Percentiles rank a stretch among this genome's conserved stretches.
These are phyloP conservation scores for Sarcophaga caerulescens DNA, from an alignment of 2,888 invertebrate genomes.

Conservation along the genomic window DNA sequence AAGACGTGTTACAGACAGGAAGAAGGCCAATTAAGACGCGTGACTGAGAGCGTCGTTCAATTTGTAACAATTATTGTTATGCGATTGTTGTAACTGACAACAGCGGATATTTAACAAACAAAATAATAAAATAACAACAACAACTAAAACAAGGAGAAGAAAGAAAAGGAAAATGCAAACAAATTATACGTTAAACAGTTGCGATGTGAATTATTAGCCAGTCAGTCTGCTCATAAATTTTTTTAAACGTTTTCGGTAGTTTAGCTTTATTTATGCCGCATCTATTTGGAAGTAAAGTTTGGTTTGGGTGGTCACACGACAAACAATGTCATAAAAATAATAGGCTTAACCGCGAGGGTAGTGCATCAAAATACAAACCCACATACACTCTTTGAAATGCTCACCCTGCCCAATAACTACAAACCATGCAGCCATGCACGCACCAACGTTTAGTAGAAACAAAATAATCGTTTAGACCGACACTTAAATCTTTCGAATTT, in stretches of 20 bases:
- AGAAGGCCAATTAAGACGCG: constrained; percentile 76
- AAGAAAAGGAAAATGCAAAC: neutral
- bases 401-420: neutral
- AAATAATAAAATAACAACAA: constrained; percentile 8
- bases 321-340: constrained; percentile 70
- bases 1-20: constrained; percentile 53
- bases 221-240: constrained; percentile 21
- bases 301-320: constrained; percentile 67
- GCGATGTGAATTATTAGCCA: constrained; percentile 45
- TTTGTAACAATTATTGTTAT: constrained; percentile 81
- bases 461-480: constrained; percentile 29
- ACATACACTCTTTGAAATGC: neutral
- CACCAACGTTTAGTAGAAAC: constrained; percentile 59
- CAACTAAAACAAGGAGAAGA: neutral
- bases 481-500: neutral
- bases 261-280: constrained; percentile 15
- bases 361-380: constrained; percentile 33
- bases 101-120: constrained; percentile 58
- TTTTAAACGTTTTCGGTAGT: constrained; percentile 21
- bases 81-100: constrained; percentile 70
- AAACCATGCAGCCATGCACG: constrained; percentile 53
- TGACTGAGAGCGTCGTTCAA: constrained; percentile 80
- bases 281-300: neutral
- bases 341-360: constrained; percentile 69
- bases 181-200: constrained; percentile 54